These are phyloP conservation scores for Epicauta chinensis DNA, from an alignment of 1,140 invertebrate species.

Conservation along the genomic window DNA sequence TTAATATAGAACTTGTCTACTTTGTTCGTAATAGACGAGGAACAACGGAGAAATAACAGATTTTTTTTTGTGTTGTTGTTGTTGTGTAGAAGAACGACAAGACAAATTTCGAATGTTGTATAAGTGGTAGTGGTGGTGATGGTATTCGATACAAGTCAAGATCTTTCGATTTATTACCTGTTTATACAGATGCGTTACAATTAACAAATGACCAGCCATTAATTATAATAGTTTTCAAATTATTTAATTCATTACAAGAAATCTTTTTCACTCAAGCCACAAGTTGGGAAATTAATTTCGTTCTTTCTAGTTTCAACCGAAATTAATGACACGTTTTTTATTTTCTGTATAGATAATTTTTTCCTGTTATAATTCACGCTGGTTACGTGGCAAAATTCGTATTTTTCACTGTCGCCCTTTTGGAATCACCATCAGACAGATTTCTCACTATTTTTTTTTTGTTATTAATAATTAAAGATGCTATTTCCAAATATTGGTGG, in stretches of 20 bases:
- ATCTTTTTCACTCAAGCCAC: neutral
- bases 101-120: neutral
- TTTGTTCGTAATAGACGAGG: neutral
- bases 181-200: constrained; percentile 32
- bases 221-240: constrained; percentile 4
- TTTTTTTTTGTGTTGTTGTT: neutral
- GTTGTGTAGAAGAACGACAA: neutral
- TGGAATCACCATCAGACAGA: too few relatives aligned
- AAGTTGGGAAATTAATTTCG: too few relatives aligned
- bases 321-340: too few relatives aligned
- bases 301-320: too few relatives aligned
- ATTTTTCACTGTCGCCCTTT: too few relatives aligned
- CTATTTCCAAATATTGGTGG: too few relatives aligned
- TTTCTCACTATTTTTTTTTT: too few relatives aligned
- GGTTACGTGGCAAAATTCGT: too few relatives aligned
- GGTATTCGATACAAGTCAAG: neutral
- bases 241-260: constrained; percentile 1
- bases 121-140: neutral
- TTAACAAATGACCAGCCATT: constrained; percentile 25
- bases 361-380: too few relatives aligned
- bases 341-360: too few relatives aligned
- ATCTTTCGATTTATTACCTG: constrained; percentile 20
- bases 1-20: constrained; percentile 15
- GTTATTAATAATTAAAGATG: too few relatives aligned
- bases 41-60: neutral